phyloP scores from a whole-genome alignment of 1,140 invertebrate species.

The Neodiprion lecontei region DNA sequence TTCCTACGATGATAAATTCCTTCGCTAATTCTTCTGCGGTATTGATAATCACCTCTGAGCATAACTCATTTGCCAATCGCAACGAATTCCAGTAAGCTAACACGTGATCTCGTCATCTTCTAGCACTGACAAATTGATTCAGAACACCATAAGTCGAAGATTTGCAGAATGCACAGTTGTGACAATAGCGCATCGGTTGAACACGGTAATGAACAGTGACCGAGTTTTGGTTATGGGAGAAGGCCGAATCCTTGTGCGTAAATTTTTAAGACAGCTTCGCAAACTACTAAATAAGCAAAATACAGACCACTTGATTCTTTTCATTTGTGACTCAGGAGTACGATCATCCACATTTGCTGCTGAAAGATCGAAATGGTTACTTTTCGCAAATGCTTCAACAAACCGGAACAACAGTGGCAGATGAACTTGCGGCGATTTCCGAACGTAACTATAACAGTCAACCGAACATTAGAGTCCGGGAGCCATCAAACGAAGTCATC shows the following conservation, averaged over 20 bases:
- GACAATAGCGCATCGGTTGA: slow-evolving; percentile 74
- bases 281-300: neutral
- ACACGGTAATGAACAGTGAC: slow-evolving; percentile 73
- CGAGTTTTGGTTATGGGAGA: slow-evolving; percentile 66
- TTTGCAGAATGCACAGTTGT: slow-evolving; percentile 69
- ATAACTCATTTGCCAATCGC: neutral
- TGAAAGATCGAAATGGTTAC: slow-evolving; percentile 61
- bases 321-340: slow-evolving; percentile 62
- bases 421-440: slow-evolving; percentile 50
- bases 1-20: no score
- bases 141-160: slow-evolving; percentile 63
- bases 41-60: slow-evolving; percentile 36
- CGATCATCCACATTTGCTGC: slow-evolving; percentile 73
- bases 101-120: slow-evolving; percentile 22
- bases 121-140: slow-evolving; percentile 66
- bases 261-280: slow-evolving; percentile 31
- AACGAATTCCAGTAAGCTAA: neutral
- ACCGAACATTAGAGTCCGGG: no score
- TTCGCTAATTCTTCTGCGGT: slow-evolving; percentile 45
- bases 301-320: neutral
- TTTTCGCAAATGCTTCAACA: slow-evolving; percentile 64
- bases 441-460: slow-evolving; percentile 28
- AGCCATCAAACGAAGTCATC: no score
- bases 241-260: slow-evolving; percentile 56
- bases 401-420: slow-evolving; percentile 58